phyloP scores from a whole-genome alignment of 2,113 vertebrate genomes.

The Chloropsis cyanopogon region DNA sequence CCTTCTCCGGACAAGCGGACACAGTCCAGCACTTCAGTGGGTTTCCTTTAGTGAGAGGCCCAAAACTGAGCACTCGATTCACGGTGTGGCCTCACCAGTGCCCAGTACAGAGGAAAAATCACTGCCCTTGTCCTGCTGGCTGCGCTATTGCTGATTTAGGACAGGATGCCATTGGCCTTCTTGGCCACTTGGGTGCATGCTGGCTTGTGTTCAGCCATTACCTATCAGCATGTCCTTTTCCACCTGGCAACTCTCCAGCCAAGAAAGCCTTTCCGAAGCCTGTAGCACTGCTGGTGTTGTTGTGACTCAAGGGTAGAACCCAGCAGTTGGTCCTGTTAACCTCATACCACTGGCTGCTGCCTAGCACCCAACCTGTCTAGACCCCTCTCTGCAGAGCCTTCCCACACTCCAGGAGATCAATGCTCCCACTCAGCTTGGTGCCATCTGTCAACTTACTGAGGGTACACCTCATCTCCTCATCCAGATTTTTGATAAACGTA shows the following conservation, averaged over 20 bases:
- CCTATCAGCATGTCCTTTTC: background rate
- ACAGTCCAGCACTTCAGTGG: rapidly evolving
- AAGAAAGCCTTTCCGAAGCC: background rate
- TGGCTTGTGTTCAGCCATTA: background rate
- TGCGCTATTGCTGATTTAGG: background rate
- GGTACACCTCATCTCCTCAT: background rate
- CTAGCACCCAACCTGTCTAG: background rate
- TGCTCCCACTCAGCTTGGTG: background rate
- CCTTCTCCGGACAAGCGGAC: background rate
- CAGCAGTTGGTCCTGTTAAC: too few relatives aligned
- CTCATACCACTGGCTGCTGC: background rate
- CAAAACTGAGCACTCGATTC: background rate
- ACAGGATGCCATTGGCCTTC: background rate
- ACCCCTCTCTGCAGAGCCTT: background rate
- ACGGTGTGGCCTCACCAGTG: background rate
- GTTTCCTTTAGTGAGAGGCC: background rate
- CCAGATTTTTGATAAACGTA: background rate
- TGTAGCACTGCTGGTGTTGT: background rate
- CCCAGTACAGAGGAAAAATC: background rate
- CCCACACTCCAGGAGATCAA: background rate
- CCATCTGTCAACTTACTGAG: background rate
- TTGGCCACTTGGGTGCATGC: background rate
- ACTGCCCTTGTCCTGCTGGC: background rate
- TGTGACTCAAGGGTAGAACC: background rate
- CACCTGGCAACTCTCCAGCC: background rate